Evolutionary conservation across 2,888 invertebrate species (phyloP), one percentile per base, ranked within the genome.

Genomic region (Spisula solida): DNA sequence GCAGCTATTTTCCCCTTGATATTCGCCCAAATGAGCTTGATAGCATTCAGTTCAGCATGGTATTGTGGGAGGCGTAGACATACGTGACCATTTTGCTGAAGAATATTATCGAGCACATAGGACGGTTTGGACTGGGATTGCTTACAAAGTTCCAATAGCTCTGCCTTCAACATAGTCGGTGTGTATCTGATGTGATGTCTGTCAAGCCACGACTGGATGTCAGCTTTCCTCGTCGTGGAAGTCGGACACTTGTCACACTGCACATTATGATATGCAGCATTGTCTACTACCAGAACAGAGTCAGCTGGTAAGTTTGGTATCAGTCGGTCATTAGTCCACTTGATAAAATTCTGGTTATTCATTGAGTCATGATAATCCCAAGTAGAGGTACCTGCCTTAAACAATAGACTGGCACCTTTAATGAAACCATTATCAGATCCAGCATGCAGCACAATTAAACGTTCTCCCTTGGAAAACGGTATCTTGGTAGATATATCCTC

Each of bases 301-400:
- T n/a, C n/a, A n/a, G n/a, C n/a, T n/a, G n/a, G n/a, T n/a, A n/a
- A n/a, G n/a, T n/a, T n/a, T n/a, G n/a, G n/a, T n/a, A n/a, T n/a
- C n/a, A n/a, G n/a, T n/a, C n/a, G n/a, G n/a, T n/a, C n/a, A n/a
- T n/a, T n/a, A n/a, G n/a, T n/a, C n/a, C n/a, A n/a, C n/a, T n/a
- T n/a, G n/a, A n/a, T n/a, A n/a, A n/a, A n/a, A 31, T 84, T 86
- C 10, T 25, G 18, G 5, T 41, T 2, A 47, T 90, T 90, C 88
- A 90, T 90, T 51, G 88, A 83, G 12, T n/a, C 16, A 34, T 88
- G 90, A 31, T 88, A 90, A 34, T 88, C 90, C 1, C 90, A 84
- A 20, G 83, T 83, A 12, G 70, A 41, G 8, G 83, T 83, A 2
- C 82, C 55, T 4, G 90, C 85, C 55, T 90, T 82, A 18, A 81